Evolutionary conservation across 2,113 vertebrate species (phyloP), one percentile per base, ranked within the genome.

Genomic region (Microtus montanus): DNA sequence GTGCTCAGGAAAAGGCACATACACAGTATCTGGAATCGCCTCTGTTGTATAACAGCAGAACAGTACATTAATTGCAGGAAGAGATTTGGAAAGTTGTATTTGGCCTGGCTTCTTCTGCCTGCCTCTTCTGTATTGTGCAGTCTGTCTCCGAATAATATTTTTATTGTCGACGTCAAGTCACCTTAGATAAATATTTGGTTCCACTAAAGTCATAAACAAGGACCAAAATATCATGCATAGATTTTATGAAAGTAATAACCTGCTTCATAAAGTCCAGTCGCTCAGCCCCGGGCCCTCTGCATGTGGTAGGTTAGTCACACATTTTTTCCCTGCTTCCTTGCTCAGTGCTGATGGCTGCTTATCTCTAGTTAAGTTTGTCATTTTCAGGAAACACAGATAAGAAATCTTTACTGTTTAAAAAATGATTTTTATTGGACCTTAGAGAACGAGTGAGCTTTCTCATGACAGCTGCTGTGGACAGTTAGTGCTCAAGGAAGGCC

Each of bases 161-260:
- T 91, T 28, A 17, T 66, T 87, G 73, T 61, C n/a, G 20, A 20
- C 70, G 49, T 24, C 58, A 68, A 92, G 66, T 87, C 68, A 68
- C 90, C 92, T 92, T 96, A 35, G 96, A 95, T 95, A 96, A 97
- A 97, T 97, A 97, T 95, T 96, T 95, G 93, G 95, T 96, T 96
- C 84, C 92, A 9, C 54, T 30, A 7, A 75, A 91, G 89, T 88
- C 73, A 70, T 94, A 95, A 92, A 63, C 35, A 49, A 38, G 77
- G 71, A 79, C 82, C 75, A 71, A 79, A 93, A 92, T 92, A 85
- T 87, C 89, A 73, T 8, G 10, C 47, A 7, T 91, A 77, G 92
- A 92, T 95, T 96, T 97, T 96, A 97, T 95, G 93, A 93, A 97
- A 97, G 95, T 80, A 89, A 96, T 97, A 94, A 95, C 96, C 96